phyloP scores from a whole-genome alignment of 2,888 invertebrate species.

The Stenodera caucasica region DNA sequence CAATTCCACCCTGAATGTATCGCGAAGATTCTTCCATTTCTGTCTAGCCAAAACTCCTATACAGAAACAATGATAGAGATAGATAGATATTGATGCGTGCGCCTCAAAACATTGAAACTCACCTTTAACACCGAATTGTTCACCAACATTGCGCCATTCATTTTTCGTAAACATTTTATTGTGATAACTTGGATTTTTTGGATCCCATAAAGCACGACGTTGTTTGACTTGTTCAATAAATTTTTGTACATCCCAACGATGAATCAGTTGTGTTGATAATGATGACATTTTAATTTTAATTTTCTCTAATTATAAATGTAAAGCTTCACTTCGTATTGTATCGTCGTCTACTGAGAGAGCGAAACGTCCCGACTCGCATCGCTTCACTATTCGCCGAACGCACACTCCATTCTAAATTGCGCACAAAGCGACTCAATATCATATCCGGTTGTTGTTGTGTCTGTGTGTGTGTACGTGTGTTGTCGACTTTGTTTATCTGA shows the following conservation, averaged over 20 bases:
- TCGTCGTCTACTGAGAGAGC: not conserved
- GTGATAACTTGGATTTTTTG: conserved; percentile 11
- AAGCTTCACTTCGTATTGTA: not conserved
- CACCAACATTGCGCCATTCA: conserved; percentile 14
- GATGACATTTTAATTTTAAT: not conserved
- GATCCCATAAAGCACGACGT: conserved; percentile 19
- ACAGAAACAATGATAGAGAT: not conserved
- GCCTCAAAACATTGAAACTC: not conserved
- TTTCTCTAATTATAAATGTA: too few relatives aligned
- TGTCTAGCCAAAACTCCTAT: conserved; percentile 7
- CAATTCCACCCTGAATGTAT: conserved; percentile 23
- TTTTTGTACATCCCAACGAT: not conserved
- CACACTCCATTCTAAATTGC: not conserved
- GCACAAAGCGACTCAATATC: not conserved
- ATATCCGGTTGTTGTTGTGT: not conserved
- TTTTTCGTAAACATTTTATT: conserved; percentile 11
- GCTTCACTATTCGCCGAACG: not conserved
- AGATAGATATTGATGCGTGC: not conserved
- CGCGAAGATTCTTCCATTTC: conserved; percentile 20
- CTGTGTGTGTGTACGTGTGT: not conserved
- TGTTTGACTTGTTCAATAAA: conserved; percentile 18
- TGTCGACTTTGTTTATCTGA: not conserved
- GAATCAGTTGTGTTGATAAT: not conserved
- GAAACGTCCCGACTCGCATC: not conserved
- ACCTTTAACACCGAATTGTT: conserved; percentile 16